Conservation (phyloP, 1,140 invertebrate genomes). For the Pectinophora gossypiella region DNA sequence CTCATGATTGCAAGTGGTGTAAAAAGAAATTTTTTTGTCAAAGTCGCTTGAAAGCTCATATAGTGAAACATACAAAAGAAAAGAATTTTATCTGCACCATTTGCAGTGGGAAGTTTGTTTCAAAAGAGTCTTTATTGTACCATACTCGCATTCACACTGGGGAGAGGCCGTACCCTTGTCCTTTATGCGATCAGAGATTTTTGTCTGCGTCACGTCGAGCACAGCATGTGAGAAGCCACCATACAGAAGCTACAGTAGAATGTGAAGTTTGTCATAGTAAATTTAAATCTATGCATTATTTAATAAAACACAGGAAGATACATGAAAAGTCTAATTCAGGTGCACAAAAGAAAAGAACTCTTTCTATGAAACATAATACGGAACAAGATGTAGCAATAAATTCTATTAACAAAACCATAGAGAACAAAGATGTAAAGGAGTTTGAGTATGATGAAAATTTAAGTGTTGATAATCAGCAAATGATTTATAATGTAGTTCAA, state of each 20-base stretch:
- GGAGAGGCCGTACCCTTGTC: slow-evolving; percentile 67
- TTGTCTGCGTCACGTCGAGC: slow-evolving; percentile 50
- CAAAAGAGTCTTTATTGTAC: slow-evolving; percentile 57
- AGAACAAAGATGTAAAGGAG: neutral
- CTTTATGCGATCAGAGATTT: slow-evolving; percentile 44
- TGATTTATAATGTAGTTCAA: neutral
- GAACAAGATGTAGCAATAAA: too few species aligned
- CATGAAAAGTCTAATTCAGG: slow-evolving; percentile 23
- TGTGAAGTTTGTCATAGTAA: slow-evolving; percentile 42
- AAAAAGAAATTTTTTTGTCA: slow-evolving; percentile 55
- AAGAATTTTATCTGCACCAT: slow-evolving; percentile 57
- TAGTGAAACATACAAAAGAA: slow-evolving; percentile 67
- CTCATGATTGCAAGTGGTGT: slow-evolving; percentile 56
- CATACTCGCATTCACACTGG: slow-evolving; percentile 68
- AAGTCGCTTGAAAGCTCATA: slow-evolving; percentile 57
- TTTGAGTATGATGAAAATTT: neutral
- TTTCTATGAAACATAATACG: too few species aligned
- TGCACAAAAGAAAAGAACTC: too few species aligned
- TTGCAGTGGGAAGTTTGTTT: slow-evolving; percentile 61
- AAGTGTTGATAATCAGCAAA: neutral
- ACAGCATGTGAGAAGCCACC: slow-evolving; percentile 47
- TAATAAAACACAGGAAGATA: slow-evolving; percentile 41
- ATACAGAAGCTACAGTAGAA: slow-evolving; percentile 30
- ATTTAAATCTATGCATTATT: slow-evolving; percentile 33
- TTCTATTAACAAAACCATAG: too few species aligned